These are phyloP conservation scores for Porites cylindrica DNA, from an alignment of 92 coral and sea anemone genomes.

Conservation along the genomic window DNA sequence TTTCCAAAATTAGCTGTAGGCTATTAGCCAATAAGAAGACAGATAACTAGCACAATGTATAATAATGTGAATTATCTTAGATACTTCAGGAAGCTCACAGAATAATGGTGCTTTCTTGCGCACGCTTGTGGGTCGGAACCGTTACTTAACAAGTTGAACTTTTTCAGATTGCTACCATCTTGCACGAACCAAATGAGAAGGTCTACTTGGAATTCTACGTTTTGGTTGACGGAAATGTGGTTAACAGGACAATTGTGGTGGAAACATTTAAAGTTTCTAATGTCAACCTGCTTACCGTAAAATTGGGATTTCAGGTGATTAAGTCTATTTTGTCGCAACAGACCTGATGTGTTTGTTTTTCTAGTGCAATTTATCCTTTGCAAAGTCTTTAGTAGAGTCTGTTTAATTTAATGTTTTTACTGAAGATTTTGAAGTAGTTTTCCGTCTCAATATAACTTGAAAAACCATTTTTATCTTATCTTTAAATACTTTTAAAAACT, in stretches of 20 bases:
- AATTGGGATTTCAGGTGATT: constrained; percentile 72
- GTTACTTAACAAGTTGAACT: not conserved
- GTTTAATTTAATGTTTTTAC: no score
- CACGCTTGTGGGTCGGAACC: not conserved
- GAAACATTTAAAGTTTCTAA: constrained; percentile 62
- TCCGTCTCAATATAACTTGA: no score
- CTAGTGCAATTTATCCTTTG: not conserved
- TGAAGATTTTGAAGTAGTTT: no score
- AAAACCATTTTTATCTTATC: no score
- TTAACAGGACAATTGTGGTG: constrained; percentile 65
- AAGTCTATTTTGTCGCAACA: not conserved
- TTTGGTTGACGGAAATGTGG: constrained; percentile 55
- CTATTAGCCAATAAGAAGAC: no score
- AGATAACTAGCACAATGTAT: no score
- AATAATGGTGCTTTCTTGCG: not conserved
- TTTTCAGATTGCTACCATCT: constrained; percentile 67
- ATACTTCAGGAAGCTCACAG: not conserved
- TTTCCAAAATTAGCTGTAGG: no score
- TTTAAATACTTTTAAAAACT: no score
- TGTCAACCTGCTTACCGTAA: constrained; percentile 54
- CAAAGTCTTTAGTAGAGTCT: no score
- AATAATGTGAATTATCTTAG: not conserved
- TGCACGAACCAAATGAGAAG: constrained; percentile 66
- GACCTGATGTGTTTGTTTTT: not conserved
- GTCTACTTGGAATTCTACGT: constrained; percentile 82